Base-by-base conservation (phyloP, 2,113 vertebrate species). In the Odocoileus virginianus region DNA sequence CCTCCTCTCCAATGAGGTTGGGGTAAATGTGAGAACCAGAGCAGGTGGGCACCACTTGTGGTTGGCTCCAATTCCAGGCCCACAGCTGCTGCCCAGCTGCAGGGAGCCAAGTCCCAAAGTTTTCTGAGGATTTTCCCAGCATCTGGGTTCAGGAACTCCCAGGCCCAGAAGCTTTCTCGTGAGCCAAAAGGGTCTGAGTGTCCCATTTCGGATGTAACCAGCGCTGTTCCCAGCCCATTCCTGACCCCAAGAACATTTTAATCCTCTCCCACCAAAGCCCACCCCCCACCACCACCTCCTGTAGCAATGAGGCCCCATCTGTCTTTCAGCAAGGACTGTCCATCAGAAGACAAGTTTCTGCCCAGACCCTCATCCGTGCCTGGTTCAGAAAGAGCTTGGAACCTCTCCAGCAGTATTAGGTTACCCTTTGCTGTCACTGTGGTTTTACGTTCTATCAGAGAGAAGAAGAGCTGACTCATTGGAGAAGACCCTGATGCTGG, bases 91-190 rank as follows among this genome's bases (percentile, higher is more conserved):
- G 50, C 78, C 91, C 97, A 84, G 96, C 92, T 92, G 95, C 30
- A 43, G 50, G 43, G 76, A 55, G 83, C 82, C 91, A 84, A 81
- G 94, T 76, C 78, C 82, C 85, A 16, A 45, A 30, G 61, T 84
- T 89, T 97, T 50, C 57, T 5, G 78, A 95, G 87, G 91, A 94
- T 96, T 97, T 98, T 96, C 97, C 95, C 97, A 97, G 89, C 96
- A 97, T 95, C 96, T 97, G 97, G 94, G 57, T 33, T 47, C 60
- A 52, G 85, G 71, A 83, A 54, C 95, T 95, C 97, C 90, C 90
- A 85, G 19, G 92, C 54, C 90, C 60, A 47, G 74, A 84, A 86
- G 84, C 58, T 67, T 67, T 33, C 57, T 60, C 12, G 0, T 11
- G 76, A 95, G 95, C 89, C 86, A 89, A 13, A 52, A 33, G 16